Percentiles rank a stretch among this genome's conserved stretches.
These are phyloP conservation scores for Thereva unica DNA, from an alignment of 2,888 invertebrate species.

Conservation along the genomic window DNA sequence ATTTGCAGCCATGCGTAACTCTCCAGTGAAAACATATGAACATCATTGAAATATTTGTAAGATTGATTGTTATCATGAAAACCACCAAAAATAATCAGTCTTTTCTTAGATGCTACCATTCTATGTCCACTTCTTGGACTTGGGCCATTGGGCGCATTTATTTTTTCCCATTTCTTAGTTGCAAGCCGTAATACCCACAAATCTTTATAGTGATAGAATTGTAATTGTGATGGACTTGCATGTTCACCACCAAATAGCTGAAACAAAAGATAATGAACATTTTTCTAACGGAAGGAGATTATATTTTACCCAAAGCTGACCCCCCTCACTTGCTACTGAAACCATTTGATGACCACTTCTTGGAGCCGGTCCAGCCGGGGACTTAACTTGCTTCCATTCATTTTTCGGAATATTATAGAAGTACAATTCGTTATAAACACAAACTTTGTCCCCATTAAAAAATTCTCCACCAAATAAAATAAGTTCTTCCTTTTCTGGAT, in stretches of 20 bases:
- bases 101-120: slow-evolving; percentile 80
- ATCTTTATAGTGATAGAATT: slow-evolving; percentile 92
- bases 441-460: slow-evolving; percentile 84
- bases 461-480: slow-evolving; percentile 92
- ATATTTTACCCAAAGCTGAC: slow-evolving; percentile 66
- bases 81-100: slow-evolving; percentile 85
- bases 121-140: slow-evolving; percentile 87
- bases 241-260: slow-evolving; percentile 88
- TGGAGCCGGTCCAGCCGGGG: slow-evolving; percentile 85
- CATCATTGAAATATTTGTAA: slow-evolving; percentile 87
- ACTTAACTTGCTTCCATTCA: slow-evolving; percentile 78
- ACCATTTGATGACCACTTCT: slow-evolving; percentile 88
- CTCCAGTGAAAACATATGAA: slow-evolving; percentile 79
- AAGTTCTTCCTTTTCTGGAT: slow-evolving; percentile 86
- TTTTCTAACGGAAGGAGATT: not conserved
- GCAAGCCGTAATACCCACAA: slow-evolving; percentile 83
- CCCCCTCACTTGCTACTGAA: slow-evolving; percentile 67
- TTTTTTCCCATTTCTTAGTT: slow-evolving; percentile 83
- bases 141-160: slow-evolving; percentile 73
- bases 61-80: slow-evolving; percentile 87
- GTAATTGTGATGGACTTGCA: slow-evolving; percentile 85
- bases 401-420: slow-evolving; percentile 79
- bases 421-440: slow-evolving; percentile 82
- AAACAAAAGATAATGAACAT: not conserved
- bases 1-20: slow-evolving; percentile 78